These are phyloP conservation scores for Pocillopora meandrina DNA, from an alignment of 92 coral and sea anemone species.

Conservation along the genomic window DNA sequence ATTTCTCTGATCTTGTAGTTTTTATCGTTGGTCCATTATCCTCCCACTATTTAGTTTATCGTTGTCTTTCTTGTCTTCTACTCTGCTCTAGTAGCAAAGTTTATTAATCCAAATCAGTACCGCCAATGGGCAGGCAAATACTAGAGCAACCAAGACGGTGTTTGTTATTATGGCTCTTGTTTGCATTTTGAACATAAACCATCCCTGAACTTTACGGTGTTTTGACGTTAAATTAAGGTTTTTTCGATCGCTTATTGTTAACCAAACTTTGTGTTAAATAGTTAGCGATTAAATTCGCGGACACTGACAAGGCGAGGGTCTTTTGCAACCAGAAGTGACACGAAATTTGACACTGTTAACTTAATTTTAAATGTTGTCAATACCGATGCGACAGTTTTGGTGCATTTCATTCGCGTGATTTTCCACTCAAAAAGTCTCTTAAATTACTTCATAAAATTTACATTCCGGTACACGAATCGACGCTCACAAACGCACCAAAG, in stretches of 20 bases:
- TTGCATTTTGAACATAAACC: slow-evolving; percentile 76
- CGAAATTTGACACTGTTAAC: slow-evolving; percentile 39
- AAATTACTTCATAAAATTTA: slow-evolving; percentile 38
- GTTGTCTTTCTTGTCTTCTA: not conserved
- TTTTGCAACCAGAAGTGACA: slow-evolving; percentile 27
- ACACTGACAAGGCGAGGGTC: slow-evolving; percentile 37
- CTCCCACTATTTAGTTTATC: slow-evolving; percentile 59
- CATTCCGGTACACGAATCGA: slow-evolving; percentile 72
- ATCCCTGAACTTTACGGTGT: slow-evolving; percentile 67
- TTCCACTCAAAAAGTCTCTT: slow-evolving; percentile 10
- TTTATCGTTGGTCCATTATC: slow-evolving; percentile 45
- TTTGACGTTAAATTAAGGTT: slow-evolving; percentile 86
- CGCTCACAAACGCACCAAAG: slow-evolving; percentile 16
- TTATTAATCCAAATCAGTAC: slow-evolving; percentile 25
- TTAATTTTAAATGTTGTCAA: slow-evolving; percentile 44
- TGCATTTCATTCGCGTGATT: slow-evolving; percentile 33
- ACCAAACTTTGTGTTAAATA: slow-evolving; percentile 61
- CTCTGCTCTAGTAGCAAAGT: slow-evolving; percentile 23
- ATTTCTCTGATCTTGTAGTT: slow-evolving; percentile 14
- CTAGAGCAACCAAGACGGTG: slow-evolving; percentile 23
- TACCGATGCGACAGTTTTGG: slow-evolving; percentile 7
- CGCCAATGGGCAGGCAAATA: slow-evolving; percentile 45
- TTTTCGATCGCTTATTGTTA: slow-evolving; percentile 75
- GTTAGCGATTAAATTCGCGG: slow-evolving; percentile 68
- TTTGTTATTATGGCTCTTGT: slow-evolving; percentile 38